Conservation (phyloP, 2,113 vertebrate species). For the Globicephala melas region DNA sequence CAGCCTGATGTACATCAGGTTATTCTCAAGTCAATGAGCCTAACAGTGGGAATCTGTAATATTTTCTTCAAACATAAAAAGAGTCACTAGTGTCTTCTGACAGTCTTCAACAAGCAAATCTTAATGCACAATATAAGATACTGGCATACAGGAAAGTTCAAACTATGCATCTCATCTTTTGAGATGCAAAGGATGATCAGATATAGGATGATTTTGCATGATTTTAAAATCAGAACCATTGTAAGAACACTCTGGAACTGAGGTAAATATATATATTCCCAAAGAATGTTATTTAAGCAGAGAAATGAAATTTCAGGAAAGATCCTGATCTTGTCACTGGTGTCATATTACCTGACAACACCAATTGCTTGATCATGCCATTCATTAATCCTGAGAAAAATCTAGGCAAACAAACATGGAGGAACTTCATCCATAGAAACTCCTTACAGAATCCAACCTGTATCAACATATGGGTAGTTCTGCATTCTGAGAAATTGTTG, state of each 20-base stretch:
- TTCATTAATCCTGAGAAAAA: not conserved
- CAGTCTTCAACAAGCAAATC: not conserved
- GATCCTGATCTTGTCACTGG: not conserved
- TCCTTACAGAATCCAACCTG: not conserved
- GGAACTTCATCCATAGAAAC: not conserved
- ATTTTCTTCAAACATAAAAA: constrained; percentile 19
- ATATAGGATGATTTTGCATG: not conserved
- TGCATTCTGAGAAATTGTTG: not conserved
- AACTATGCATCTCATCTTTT: not conserved
- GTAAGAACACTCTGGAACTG: not conserved
- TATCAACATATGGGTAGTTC: not conserved
- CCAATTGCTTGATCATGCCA: not conserved
- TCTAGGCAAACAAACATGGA: not conserved
- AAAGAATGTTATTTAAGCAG: not conserved
- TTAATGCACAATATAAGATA: not conserved
- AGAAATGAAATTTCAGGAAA: constrained; percentile 7
- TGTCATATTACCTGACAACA: not conserved
- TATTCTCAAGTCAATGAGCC: not conserved
- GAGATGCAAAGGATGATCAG: not conserved
- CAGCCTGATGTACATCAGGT: not conserved
- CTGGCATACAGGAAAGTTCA: not conserved
- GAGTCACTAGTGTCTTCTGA: not conserved
- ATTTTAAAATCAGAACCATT: not conserved
- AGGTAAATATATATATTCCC: not conserved
- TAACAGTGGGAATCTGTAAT: not conserved